Percentiles rank a stretch among this genome's conserved stretches.
These are phyloP conservation scores for Stegophylla sp. DNA, from an alignment of 2,888 invertebrate genomes.

Conservation along the genomic window DNA sequence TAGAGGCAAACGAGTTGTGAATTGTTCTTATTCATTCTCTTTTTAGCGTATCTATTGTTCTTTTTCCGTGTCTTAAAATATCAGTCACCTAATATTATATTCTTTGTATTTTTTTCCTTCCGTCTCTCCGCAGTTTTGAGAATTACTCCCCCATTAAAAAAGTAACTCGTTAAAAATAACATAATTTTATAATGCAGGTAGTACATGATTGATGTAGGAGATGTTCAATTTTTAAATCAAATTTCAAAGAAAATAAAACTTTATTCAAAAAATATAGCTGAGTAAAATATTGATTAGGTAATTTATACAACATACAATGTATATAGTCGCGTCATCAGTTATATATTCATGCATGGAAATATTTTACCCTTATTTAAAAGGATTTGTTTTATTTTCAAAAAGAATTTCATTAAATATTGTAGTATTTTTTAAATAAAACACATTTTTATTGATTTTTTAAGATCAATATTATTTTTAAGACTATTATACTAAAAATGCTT, in stretches of 20 bases:
- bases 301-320: not conserved
- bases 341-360: not conserved
- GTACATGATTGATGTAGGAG: not conserved
- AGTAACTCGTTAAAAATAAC: conserved; percentile 33
- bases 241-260: not conserved
- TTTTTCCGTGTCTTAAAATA: conserved; percentile 27
- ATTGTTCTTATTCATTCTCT: conserved; percentile 14
- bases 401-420: not conserved
- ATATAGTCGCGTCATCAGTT: not conserved
- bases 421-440: conserved; percentile 20
- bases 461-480: conserved; percentile 19
- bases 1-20: conserved; percentile 32
- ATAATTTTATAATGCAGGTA: not conserved
- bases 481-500: not conserved
- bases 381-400: not conserved
- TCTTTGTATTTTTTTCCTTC: conserved; percentile 8
- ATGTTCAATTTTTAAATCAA: not conserved
- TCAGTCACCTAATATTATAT: conserved; percentile 41
- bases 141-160: conserved; percentile 13
- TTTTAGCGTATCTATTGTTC: conserved; percentile 32
- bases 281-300: not conserved
- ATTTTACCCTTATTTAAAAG: not conserved
- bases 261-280: not conserved
- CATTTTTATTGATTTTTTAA: conserved; percentile 24
- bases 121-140: conserved; percentile 12